phyloP scores from a whole-genome alignment of 2,113 vertebrate species.

The Astatoreochromis straeleni region DNA sequence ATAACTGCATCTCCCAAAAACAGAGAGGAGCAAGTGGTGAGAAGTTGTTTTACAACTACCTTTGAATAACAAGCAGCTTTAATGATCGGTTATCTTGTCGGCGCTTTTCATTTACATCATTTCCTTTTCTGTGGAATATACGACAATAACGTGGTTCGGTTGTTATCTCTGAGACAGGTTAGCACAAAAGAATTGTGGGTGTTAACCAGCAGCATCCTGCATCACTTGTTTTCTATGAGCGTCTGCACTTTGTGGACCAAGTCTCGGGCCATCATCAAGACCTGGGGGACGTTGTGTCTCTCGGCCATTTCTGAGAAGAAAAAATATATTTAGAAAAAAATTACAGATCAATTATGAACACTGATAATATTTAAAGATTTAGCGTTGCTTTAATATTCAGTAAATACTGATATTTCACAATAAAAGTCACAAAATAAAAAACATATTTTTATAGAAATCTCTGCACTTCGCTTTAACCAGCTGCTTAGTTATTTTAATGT shows the following conservation, averaged over 20 bases:
- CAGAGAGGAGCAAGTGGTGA: constrained; percentile 38
- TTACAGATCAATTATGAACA: neutral
- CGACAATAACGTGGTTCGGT: neutral
- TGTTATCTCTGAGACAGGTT: neutral
- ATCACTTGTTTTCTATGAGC: constrained; percentile 96
- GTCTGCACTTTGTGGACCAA: constrained; percentile 95
- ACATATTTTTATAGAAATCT: neutral
- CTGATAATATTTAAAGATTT: neutral
- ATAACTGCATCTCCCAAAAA: constrained; percentile 41
- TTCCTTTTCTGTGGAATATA: neutral
- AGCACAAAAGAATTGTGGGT: neutral
- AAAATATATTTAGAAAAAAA: neutral
- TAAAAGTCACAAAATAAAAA: neutral
- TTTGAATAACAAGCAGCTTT: neutral
- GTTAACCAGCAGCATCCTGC: neutral
- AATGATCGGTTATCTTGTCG: neutral
- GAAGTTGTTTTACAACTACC: constrained; percentile 21
- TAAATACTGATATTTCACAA: neutral
- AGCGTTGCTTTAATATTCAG: neutral
- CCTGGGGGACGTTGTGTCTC: constrained; percentile 83
- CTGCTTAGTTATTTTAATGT: neutral
- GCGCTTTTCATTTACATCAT: neutral
- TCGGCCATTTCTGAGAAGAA: constrained; percentile 87
- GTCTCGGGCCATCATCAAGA: constrained; percentile 89
- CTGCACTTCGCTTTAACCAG: neutral